Conservation (phyloP, 2,888 invertebrate genomes). For the Leucoma salicis region DNA sequence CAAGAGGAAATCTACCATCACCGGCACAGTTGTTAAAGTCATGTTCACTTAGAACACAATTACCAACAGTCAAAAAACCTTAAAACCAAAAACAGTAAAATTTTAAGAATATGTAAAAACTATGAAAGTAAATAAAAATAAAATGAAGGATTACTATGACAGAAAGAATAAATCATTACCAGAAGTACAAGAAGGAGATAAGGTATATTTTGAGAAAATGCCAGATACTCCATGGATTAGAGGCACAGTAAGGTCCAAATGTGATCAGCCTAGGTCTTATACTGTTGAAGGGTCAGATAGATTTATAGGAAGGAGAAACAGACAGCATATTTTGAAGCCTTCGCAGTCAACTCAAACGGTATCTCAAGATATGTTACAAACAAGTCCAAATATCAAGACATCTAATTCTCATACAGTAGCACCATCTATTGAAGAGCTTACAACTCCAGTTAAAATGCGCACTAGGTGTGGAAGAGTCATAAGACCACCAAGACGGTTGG, state of each 20-base stretch:
- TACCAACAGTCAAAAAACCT: constrained; percentile 13
- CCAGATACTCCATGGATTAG: constrained; percentile 2
- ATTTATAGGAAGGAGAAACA: constrained; percentile 16
- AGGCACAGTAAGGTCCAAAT: not conserved
- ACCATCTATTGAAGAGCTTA: no score
- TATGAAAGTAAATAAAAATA: not conserved
- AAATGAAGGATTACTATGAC: constrained; percentile 1
- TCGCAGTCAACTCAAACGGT: no score
- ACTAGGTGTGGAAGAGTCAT: no score
- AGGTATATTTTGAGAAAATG: constrained; percentile 9
- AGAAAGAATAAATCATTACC: constrained; percentile 3
- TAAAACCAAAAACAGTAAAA: constrained; percentile 7
- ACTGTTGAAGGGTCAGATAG: constrained; percentile 13
- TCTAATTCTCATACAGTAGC: no score
- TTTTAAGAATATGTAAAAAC: not conserved
- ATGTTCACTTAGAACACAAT: constrained; percentile 17
- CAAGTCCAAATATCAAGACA: no score
- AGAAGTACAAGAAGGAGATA: constrained; percentile 14
- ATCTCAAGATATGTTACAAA: no score
- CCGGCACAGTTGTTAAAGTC: constrained; percentile 18
- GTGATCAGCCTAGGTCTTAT: not conserved
- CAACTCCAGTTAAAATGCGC: no score
- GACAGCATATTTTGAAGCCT: constrained; percentile 18
- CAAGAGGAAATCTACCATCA: constrained; percentile 24
- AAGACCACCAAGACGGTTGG: no score